Percentiles rank a stretch among this genome's conserved stretches.
Evolutionary conservation across 2,888 invertebrate genomes (phyloP).

Genomic region (Malthinus flaveolus): DNA sequence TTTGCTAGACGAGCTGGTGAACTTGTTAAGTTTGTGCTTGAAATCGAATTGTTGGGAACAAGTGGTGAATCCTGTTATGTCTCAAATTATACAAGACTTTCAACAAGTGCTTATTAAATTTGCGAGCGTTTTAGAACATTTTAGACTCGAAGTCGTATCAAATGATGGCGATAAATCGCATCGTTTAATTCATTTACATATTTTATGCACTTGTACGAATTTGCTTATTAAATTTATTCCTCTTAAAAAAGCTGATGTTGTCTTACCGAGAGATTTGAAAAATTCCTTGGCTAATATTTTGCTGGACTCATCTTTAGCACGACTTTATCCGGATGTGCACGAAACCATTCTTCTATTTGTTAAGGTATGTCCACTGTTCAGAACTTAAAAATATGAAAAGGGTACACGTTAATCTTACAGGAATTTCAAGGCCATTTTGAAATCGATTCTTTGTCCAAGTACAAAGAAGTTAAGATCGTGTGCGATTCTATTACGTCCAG

Average conservation of each 20-base stretch:
- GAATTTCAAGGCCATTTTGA: conserved; percentile 51
- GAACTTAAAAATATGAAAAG: background rate
- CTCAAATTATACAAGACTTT: conserved; percentile 59
- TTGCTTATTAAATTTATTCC: conserved; percentile 54
- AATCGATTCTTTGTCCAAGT: conserved; percentile 49
- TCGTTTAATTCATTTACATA: conserved; percentile 55
- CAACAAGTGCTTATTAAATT: conserved; percentile 61
- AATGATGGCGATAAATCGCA: conserved; percentile 42
- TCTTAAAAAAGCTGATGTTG: conserved; percentile 48
- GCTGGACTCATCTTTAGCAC: conserved; percentile 55
- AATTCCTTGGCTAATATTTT: conserved; percentile 51
- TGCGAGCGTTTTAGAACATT: conserved; percentile 61
- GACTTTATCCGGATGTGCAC: conserved; percentile 55
- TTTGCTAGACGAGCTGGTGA: conserved; percentile 57
- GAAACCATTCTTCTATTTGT: conserved; percentile 53
- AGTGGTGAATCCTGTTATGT: conserved; percentile 54
- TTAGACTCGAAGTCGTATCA: conserved; percentile 45
- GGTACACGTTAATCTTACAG: conserved; percentile 40
- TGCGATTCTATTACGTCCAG: conserved; percentile 56
- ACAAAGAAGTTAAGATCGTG: conserved; percentile 52
- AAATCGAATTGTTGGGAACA: conserved; percentile 61
- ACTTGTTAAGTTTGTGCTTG: conserved; percentile 60
- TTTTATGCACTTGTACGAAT: conserved; percentile 52
- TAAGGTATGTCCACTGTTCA: conserved; percentile 54
- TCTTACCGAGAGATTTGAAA: conserved; percentile 56